Evolutionary conservation across 1,140 invertebrate species (phyloP).

Genomic region (Asbolus verrucosus): DNA sequence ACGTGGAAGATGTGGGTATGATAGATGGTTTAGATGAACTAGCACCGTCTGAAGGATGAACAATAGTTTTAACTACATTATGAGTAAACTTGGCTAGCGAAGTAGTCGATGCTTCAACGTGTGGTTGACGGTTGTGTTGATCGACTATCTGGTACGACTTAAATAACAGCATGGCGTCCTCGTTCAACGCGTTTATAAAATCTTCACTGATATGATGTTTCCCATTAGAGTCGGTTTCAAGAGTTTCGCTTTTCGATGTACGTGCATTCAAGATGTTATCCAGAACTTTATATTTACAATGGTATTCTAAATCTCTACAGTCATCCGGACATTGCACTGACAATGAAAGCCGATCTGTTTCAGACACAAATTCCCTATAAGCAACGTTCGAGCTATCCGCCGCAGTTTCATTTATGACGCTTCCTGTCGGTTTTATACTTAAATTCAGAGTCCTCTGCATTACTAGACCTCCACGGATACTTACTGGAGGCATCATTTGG

Average conservation of each 20-base stretch:
- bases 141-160: constrained; percentile 12
- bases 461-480: constrained; percentile 44
- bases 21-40: too few species aligned
- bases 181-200: too few species aligned
- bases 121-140: background rate
- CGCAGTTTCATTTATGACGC: constrained; percentile 30
- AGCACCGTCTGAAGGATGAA: too few species aligned
- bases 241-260: too few species aligned
- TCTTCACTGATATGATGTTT: too few species aligned
- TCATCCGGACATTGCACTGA: background rate
- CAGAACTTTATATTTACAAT: constrained; percentile 37
- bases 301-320: background rate
- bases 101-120: too few species aligned
- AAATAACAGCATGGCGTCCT: background rate
- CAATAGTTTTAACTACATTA: too few species aligned
- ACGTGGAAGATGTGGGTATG: too few species aligned
- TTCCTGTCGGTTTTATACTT: constrained; percentile 50
- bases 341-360: too few species aligned
- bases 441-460: constrained; percentile 49
- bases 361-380: constrained; percentile 48
- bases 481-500: constrained; percentile 52
- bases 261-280: too few species aligned
- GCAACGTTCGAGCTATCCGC: constrained; percentile 35
- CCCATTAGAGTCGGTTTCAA: too few species aligned
- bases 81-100: too few species aligned